Conservation (phyloP, 2,113 vertebrate species). For the Caranx ignobilis region DNA sequence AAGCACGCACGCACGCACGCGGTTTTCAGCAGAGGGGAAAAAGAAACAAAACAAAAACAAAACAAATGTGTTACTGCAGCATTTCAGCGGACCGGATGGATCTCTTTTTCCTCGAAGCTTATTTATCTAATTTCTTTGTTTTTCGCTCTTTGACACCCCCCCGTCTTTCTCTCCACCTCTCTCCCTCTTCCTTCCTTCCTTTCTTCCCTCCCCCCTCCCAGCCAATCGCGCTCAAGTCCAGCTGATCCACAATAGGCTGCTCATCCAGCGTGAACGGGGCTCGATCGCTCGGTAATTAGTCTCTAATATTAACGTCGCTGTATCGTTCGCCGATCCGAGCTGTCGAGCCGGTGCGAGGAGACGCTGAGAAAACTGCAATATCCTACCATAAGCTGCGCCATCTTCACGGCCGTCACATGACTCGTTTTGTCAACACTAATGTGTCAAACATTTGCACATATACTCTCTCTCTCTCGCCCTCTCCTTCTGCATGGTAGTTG, state of each 20-base stretch:
- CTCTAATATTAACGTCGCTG: constrained; percentile 36
- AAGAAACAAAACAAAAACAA: too few species aligned
- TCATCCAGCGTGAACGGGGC: constrained; percentile 12
- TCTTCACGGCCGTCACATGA: constrained; percentile 81
- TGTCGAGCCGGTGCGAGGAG: constrained; percentile 47
- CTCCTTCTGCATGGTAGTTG: constrained; percentile 38
- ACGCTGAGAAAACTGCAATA: constrained; percentile 65
- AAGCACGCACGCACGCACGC: constrained; percentile 42
- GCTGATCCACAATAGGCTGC: constrained; percentile 32
- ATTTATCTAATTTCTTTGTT: constrained; percentile 44
- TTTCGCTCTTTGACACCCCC: neutral
- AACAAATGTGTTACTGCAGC: constrained; percentile 57
- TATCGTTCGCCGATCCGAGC: constrained; percentile 24
- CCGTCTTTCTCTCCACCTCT: neutral
- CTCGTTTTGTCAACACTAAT: constrained; percentile 81
- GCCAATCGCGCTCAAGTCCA: constrained; percentile 25
- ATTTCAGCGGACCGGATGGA: constrained; percentile 30
- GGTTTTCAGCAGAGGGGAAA: constrained; percentile 13
- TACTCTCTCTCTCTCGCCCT: constrained; percentile 31
- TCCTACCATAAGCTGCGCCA: constrained; percentile 78
- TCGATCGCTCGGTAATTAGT: constrained; percentile 38
- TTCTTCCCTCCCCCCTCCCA: neutral
- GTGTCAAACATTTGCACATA: constrained; percentile 75
- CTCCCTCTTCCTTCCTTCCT: neutral
- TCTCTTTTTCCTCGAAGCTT: constrained; percentile 44